phyloP scores from a whole-genome alignment of 2,113 vertebrate species.

The Mormyrus lacerda region DNA sequence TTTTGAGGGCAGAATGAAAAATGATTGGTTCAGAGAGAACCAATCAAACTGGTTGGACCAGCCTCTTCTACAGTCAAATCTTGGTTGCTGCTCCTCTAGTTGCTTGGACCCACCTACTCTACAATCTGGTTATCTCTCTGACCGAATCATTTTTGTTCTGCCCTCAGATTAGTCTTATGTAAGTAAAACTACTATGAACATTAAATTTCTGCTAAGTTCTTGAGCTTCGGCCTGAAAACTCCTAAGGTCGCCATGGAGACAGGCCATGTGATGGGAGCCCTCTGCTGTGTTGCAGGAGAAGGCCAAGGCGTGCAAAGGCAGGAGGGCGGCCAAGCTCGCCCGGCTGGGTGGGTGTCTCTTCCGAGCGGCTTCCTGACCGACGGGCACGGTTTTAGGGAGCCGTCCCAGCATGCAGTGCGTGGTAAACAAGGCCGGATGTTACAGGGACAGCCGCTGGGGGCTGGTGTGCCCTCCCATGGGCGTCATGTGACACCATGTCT shows the following conservation, averaged over 20 bases:
- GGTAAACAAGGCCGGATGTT: not conserved
- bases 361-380: not conserved
- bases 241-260: not conserved
- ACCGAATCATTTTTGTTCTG: no score
- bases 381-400: not conserved
- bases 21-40: no score
- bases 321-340: slow-evolving; percentile 72
- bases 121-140: no score
- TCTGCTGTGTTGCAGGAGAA: slow-evolving; percentile 62
- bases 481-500: not conserved
- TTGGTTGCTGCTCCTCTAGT: no score
- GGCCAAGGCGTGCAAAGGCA: slow-evolving; percentile 69
- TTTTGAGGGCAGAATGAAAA: no score
- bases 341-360: slow-evolving; percentile 63
- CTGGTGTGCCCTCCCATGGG: not conserved
- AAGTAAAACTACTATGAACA: not conserved
- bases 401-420: not conserved
- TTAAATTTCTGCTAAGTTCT: not conserved
- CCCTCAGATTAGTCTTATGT: no score
- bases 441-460: not conserved
- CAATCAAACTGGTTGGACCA: no score
- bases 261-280: not conserved
- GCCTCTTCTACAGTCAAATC: no score
- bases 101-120: no score
- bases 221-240: not conserved